Evolutionary conservation across 2,888 invertebrate genomes (phyloP), one percentile per base, ranked within the genome.

Genomic region (Bursaphelenchus okinawaensis): DNA sequence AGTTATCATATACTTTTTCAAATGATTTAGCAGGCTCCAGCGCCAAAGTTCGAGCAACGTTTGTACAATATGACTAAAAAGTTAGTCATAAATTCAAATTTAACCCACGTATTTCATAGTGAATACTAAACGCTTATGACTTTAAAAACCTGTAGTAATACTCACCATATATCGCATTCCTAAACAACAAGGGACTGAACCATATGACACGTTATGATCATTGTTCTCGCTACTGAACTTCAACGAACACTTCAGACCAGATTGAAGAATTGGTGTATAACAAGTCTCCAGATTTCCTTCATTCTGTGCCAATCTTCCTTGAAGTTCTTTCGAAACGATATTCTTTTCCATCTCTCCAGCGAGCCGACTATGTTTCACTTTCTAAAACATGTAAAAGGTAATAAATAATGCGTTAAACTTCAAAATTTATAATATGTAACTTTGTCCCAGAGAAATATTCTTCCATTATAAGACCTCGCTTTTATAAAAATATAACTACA

Each of bases 191-290:
- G 94, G 90, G 71, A 99, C 94, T 0, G 93, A 90, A 52, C 94
- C 96, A 84, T 95, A 98, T 84, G 96, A 93, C 65, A 98, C 84
- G 72, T 88, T 88, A 7, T 59, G 63, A 20, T 71, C 74, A 22
- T 51, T 55, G 55, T 66, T 87, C 60, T 85, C 89, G 4, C 91
- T 92, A 82, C 93, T 95, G 85, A 96, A 98, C 85, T 98, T 99
- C 55, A 99, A 87, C 81, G 90, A 91, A 85, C 96, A 98, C 82
- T 90, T 89, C n/a, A 95, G 96, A 8, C 98, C 98, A 31, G 95
- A 96, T 84, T 98, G 98, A 79, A 99, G 92, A 66, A 99, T 99
- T 0, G 98, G 92, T 0, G 95, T 93, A 83, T 96, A 99, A 83
- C 96, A 98, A 89, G 93, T 91, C 81, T 98, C 96, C 4, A 93